phyloP scores from a whole-genome alignment of 2,797 vertebrate species.

The Coccyzus lansbergi region DNA sequence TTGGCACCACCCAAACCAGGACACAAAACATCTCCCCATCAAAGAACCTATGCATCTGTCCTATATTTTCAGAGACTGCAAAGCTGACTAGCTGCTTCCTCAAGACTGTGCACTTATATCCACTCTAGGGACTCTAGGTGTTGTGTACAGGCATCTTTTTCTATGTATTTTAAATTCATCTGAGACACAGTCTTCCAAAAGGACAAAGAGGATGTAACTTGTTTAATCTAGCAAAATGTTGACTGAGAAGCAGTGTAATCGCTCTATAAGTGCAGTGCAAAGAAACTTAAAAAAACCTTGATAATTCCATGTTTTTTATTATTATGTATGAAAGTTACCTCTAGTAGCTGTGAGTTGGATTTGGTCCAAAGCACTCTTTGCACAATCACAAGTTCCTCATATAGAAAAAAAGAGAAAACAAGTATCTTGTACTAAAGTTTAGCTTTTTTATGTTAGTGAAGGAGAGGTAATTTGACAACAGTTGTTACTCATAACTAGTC shows the following conservation, averaged over 20 bases:
- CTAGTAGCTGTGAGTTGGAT: background rate
- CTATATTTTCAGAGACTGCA: background rate
- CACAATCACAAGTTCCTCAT: background rate
- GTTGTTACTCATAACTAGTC: background rate
- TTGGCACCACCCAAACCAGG: background rate
- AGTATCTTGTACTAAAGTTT: background rate
- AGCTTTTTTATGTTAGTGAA: background rate
- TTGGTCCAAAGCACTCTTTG: background rate
- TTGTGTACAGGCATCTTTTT: background rate
- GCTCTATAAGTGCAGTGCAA: background rate
- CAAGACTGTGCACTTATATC: background rate
- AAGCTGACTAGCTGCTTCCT: background rate
- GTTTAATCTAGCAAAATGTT: background rate
- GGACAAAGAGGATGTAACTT: background rate
- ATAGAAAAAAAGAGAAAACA: background rate
- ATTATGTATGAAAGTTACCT: background rate
- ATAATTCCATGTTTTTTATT: background rate
- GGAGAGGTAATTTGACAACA: background rate
- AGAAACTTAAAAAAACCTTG: background rate
- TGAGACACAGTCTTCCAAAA: background rate
- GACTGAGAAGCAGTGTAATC: background rate
- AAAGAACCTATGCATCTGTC: background rate
- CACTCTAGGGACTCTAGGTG: background rate
- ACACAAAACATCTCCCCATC: background rate
- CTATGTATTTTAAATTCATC: background rate